Percentiles rank a stretch among this genome's conserved stretches.
These are phyloP conservation scores for Nesoenas mayeri DNA, from an alignment of 2,113 vertebrate species.

Conservation along the genomic window DNA sequence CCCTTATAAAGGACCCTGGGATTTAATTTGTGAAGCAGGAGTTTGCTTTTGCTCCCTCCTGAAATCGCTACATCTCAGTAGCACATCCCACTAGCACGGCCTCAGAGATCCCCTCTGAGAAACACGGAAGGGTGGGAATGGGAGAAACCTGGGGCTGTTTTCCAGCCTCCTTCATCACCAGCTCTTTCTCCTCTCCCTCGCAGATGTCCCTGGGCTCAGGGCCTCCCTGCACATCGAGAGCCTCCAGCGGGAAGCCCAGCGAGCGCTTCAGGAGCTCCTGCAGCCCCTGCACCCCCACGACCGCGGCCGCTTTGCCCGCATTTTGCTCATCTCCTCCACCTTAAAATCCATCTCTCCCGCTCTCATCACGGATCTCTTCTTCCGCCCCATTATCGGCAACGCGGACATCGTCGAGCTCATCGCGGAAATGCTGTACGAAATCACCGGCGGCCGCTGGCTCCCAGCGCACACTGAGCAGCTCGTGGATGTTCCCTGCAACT, in stretches of 20 bases:
- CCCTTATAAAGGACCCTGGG: background rate
- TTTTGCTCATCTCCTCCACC: constrained; percentile 80
- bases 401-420: constrained; percentile 82
- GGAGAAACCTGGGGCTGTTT: background rate
- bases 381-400: constrained; percentile 86
- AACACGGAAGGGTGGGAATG: fast-evolving
- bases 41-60: background rate
- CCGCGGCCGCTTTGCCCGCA: constrained; percentile 78
- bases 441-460: background rate
- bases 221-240: constrained; percentile 78
- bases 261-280: constrained; percentile 83
- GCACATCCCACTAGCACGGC: fast-evolving
- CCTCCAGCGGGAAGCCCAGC: constrained; percentile 88
- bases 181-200: background rate
- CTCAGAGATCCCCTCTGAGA: background rate
- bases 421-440: constrained; percentile 82
- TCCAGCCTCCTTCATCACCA: background rate
- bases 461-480: background rate
- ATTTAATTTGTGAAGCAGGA: background rate
- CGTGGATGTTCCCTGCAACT: fast-evolving
- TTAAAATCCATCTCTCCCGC: constrained; percentile 81
- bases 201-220: constrained; percentile 85
- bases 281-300: constrained; percentile 75
- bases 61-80: fast-evolving
- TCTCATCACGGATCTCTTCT: constrained; percentile 88